Base-by-base conservation (phyloP, 2,797 vertebrate species). In the Smutsia gigantea region DNA sequence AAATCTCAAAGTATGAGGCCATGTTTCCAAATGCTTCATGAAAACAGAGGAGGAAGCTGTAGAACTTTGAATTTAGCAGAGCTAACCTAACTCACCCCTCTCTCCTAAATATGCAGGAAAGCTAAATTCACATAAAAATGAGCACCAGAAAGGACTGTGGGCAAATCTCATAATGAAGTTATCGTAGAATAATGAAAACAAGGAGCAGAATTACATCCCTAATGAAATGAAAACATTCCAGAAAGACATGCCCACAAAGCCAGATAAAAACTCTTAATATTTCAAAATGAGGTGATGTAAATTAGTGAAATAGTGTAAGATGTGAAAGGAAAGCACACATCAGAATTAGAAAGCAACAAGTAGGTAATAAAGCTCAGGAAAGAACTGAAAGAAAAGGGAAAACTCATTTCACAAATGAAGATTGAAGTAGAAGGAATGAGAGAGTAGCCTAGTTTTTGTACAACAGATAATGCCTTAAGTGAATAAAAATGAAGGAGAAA, bases 161-260 rank as follows among this genome's bases (percentile, higher is more conserved):
- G 46, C 77, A 74, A 84, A 93, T 68, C 42, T 94, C 53, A 79
- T 75, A 84, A 34, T 79, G 69, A 95, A 85, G 51, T 79, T 95
- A 63, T 77, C 46, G 34, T 46, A 61, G 77, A 87, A 78, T 87
- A 93, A 83, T 25, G n/a, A 83, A 63, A 71, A 82, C n/a, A 63
- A 31, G 55, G 69, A 57, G 9, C 34, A 63, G 53, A 96, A 75
- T 75, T 37, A 72, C 31, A 78, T 78, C 49, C 55, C 57, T 61
- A 29, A 66, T 93, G 64, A 86, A 49, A 51, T 42, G 59, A 79
- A 87, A 93, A 63, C 27, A 68, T 46, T 84, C 46, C 46, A 79
- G 85, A 88, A 72, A 79, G 53, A 19, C 66, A 79, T 49, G 14
- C 49, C 29, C 37, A 75, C 9, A 81, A 91, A 87, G 51, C 23